Evolutionary conservation across 2,113 vertebrate genomes (phyloP), one percentile per base, ranked within the genome.

Genomic region (Hirundichthys speculiger): DNA sequence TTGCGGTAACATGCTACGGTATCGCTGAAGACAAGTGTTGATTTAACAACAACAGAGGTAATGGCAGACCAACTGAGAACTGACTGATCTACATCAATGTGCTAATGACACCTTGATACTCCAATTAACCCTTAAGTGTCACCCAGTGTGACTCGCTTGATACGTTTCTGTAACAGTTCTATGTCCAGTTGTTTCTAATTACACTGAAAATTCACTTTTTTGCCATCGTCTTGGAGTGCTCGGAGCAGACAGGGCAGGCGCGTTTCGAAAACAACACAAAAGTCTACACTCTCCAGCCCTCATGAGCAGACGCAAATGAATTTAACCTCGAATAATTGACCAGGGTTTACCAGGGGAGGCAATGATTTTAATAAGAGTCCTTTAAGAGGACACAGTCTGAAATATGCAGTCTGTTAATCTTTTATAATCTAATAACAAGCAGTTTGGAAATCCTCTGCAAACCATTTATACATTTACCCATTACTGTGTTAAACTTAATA

Each of bases 371-470:
- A 64, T 80, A 41, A 79, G 51, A 65, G 52, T 57, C 21, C 13
- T 48, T 68, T 42, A 73, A 48, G 42, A 43, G 57, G 51, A 56
- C 20, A 40, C 12, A 51, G 38, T 59, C 53, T 61, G 39, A 77
- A 75, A 86, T n/a, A 75, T 54, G 49, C 30, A 34, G 30, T 61
- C 34, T 53, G 55, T 83, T 83, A 82, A 82, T 69, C 62, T 80
- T 84, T 75, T 68, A 80, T 50, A 62, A 82, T 85, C 39, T 79
- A 86, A 78, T 82, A 71, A 79, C 6, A 14, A 73, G 47, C 52
- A 20, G 24, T 70, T 67, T 70, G 25, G 34, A 79, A 79, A 77
- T 69, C 47, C 46, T 77, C 73, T 61, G 34, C 49, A 74, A 80
- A 74, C 48, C 67, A 51, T 62, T 74, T 74, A 50, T 61, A 69